Evolutionary conservation across 2,113 vertebrate genomes (phyloP).

Genomic region (Tupaia tana): DNA sequence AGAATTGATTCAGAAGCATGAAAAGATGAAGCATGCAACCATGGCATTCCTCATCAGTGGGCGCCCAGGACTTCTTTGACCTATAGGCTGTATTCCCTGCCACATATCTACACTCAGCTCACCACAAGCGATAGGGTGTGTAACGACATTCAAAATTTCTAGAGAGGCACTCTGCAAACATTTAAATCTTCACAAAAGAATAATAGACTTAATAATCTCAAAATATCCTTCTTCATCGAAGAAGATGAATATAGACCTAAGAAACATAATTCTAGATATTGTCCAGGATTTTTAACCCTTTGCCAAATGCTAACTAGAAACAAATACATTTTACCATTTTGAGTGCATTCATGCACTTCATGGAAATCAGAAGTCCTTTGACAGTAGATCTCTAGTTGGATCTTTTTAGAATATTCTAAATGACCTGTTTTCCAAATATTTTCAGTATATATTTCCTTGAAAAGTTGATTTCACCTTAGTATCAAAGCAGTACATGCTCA

Average conservation of each 20-base stretch:
- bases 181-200: background rate
- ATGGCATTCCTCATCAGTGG: background rate
- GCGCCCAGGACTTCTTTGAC: background rate
- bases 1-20: background rate
- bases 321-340: background rate
- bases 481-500: background rate
- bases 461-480: constrained; percentile 15
- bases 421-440: constrained; percentile 27
- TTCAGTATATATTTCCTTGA: background rate
- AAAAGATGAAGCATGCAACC: background rate
- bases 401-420: background rate
- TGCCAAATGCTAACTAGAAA: background rate
- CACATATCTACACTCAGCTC: background rate
- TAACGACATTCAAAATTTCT: background rate
- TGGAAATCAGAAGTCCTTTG: constrained; percentile 39
- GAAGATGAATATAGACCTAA: background rate
- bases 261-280: constrained; percentile 18
- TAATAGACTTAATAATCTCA: background rate
- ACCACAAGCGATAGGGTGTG: background rate
- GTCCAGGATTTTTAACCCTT: background rate
- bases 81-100: background rate
- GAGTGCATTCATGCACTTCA: background rate
- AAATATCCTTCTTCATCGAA: background rate
- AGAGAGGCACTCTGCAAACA: background rate
- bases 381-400: background rate